These are phyloP conservation scores for Chaetorhynchus papuensis DNA, from an alignment of 2,113 vertebrate species.

Conservation along the genomic window DNA sequence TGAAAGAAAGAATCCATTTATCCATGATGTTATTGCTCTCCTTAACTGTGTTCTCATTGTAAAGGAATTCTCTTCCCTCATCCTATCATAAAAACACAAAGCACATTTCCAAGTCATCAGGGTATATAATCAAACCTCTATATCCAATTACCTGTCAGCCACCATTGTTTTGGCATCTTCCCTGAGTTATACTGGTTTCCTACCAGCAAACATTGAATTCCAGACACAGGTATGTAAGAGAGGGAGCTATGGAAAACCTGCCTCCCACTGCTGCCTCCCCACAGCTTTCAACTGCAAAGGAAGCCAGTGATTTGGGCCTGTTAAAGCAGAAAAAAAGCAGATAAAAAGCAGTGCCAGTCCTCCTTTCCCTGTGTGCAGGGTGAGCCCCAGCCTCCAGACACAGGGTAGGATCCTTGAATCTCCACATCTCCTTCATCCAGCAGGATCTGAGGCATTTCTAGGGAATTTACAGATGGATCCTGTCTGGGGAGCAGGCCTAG, in stretches of 20 bases:
- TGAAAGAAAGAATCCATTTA: conserved; percentile 95
- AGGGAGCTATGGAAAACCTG: background rate
- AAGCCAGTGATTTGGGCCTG: background rate
- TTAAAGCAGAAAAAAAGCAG: background rate
- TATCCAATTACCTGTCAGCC: background rate
- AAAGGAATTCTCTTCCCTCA: conserved; percentile 83
- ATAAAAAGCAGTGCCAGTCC: background rate
- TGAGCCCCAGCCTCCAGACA: background rate
- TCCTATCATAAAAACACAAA: conserved; percentile 75
- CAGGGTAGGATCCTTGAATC: background rate
- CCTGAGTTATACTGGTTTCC: background rate
- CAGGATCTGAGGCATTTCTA: background rate
- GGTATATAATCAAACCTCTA: background rate
- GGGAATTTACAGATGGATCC: background rate
- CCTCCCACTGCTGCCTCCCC: background rate
- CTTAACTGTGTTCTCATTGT: conserved; percentile 83
- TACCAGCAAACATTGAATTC: background rate
- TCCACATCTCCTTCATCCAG: background rate
- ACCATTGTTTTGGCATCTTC: background rate
- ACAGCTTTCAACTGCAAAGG: background rate
- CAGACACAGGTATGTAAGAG: background rate
- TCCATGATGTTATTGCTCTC: conserved; percentile 92
- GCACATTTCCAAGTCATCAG: background rate
- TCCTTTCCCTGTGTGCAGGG: background rate
- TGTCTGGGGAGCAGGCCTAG: background rate